A percentile compares a stretch with the other conserved stretches of the same genome.
Conservation (phyloP, 2,888 invertebrate genomes). For the Tetanocera ferruginea region DNA sequence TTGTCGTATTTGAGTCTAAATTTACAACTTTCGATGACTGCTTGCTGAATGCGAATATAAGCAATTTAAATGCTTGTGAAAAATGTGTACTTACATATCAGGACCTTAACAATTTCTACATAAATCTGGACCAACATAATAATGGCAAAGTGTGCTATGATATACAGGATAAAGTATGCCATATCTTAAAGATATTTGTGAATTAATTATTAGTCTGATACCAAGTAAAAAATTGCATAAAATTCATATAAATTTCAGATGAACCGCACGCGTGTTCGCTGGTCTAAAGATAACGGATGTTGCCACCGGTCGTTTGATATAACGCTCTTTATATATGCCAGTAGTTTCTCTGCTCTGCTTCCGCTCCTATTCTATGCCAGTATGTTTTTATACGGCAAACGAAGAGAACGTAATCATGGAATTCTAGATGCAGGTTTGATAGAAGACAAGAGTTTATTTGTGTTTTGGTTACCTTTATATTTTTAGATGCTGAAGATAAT, state of each 20-base stretch:
- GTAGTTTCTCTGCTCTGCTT: slow-evolving; percentile 50
- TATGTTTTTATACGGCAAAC: slow-evolving; percentile 56
- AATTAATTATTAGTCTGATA: no score
- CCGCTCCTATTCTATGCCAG: slow-evolving; percentile 60
- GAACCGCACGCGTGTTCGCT: slow-evolving; percentile 61
- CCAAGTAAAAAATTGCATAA: no score
- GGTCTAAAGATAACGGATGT: slow-evolving; percentile 62
- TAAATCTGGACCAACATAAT: slow-evolving; percentile 53
- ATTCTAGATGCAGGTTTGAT: slow-evolving; percentile 55
- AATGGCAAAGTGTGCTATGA: slow-evolving; percentile 61
- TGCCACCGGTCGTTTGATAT: slow-evolving; percentile 59
- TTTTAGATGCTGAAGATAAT: background rate
- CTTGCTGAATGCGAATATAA: background rate
- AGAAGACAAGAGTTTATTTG: background rate
- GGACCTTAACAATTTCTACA: slow-evolving; percentile 56
- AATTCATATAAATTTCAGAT: slow-evolving; percentile 60
- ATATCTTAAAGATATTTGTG: background rate
- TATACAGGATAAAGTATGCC: slow-evolving; percentile 54
- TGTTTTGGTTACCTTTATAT: slow-evolving; percentile 30
- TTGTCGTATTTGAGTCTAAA: slow-evolving; percentile 39
- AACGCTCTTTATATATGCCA: slow-evolving; percentile 52
- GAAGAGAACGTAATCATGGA: slow-evolving; percentile 57
- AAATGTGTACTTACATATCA: slow-evolving; percentile 45
- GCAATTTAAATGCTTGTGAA: slow-evolving; percentile 39
- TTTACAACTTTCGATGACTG: slow-evolving; percentile 37